Evolutionary conservation across 2,888 invertebrate species (phyloP).

Genomic region (Busseola fusca): DNA sequence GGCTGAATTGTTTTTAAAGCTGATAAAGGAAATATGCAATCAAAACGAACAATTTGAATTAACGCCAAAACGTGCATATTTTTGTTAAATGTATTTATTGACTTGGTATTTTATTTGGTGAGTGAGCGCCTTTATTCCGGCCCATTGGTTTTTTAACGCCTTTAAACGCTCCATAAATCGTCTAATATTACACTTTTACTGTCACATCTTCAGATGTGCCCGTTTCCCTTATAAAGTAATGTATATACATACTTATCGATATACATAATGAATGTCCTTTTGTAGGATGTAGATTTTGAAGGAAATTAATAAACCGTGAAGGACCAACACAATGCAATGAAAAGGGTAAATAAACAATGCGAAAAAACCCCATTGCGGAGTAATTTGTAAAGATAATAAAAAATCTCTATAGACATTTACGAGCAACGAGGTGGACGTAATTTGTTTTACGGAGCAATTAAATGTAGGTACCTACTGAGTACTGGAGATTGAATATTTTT

Average conservation of each 20-base stretch:
- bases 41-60: constrained; percentile 50
- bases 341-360: constrained; percentile 50
- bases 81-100: constrained; percentile 61
- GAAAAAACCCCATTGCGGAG: constrained; percentile 34
- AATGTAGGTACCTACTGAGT: constrained; percentile 46
- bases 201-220: constrained; percentile 67
- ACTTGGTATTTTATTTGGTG: constrained; percentile 67
- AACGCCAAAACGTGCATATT: constrained; percentile 48
- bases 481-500: constrained; percentile 20
- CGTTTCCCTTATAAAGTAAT: constrained; percentile 34
- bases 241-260: constrained; percentile 37
- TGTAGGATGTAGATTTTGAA: constrained; percentile 21
- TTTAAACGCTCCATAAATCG: constrained; percentile 76
- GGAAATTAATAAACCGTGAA: constrained; percentile 51
- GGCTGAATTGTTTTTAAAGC: constrained; percentile 56
- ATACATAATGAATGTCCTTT: constrained; percentile 21
- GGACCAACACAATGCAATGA: constrained; percentile 53
- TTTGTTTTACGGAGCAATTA: constrained; percentile 65
- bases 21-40: constrained; percentile 56
- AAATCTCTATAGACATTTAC: constrained; percentile 62
- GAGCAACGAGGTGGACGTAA: constrained; percentile 59
- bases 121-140: constrained; percentile 70
- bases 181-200: constrained; percentile 74
- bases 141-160: constrained; percentile 72
- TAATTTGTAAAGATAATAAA: constrained; percentile 62